Evolutionary conservation across 2,797 vertebrate species (phyloP), one percentile per base, ranked within the genome.

Genomic region (Pipistrellus nathusii): DNA sequence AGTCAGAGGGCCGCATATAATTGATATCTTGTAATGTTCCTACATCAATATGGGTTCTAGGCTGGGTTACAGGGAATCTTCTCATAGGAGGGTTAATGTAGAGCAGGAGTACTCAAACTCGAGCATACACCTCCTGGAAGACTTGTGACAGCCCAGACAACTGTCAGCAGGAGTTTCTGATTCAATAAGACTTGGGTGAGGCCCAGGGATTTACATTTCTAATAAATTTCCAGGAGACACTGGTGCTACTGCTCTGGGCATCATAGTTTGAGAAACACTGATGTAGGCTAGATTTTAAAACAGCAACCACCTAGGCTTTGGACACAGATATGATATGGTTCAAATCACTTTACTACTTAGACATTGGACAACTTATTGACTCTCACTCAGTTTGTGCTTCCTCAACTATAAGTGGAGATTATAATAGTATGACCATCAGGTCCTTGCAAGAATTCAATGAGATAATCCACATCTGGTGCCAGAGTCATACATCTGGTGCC

Each of bases 201-300:
- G 64, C 15, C 80, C 57, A 59, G 32, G 27, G 69, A 93, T 14
- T 89, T 55, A 75, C 6, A 88, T 87, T 90, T 92, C 68, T 75
- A 77, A 93, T 38, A 77, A 48, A 78, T 41, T 87, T 90, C 72
- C 62, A 85, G 66, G 57, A 94, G 25, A 81, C 30, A 30, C 1
- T 64, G n/a, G 41, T 72, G 21, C 13, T 69, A 38, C n/a, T 80
- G 5, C 48, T 76, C 59, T 27, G 12, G 20, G 53, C 13, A 69
- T 44, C 3, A 23, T 38, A 72, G 18, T 94, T 80, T 55, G 53
- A 88, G 59, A 89, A 90, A 14, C 15, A 92, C 20, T n/a, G 27
- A 15, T 87, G 2, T 27, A 90, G 68, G 81, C 25, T 68, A 55
- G 8, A 30, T 57, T 83, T 46, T 11, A 62, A 72, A 71, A 87